Evolutionary conservation across 2,888 invertebrate species (phyloP).

Genomic region (Achlya flavicornis): DNA sequence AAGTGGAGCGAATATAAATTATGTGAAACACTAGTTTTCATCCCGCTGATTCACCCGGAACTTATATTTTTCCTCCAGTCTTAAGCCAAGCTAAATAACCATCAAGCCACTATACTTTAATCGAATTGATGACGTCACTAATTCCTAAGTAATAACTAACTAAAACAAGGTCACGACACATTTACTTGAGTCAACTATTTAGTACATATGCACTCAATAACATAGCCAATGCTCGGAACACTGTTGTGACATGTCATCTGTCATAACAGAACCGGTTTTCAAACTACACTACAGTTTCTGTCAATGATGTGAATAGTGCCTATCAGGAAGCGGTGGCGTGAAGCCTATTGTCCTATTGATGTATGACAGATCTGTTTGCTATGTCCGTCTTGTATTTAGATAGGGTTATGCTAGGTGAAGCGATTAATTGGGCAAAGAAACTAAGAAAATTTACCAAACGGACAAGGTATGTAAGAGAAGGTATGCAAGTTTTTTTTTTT

Average conservation of each 20-base stretch:
- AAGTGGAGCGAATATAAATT: not conserved
- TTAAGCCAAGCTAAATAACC: too few species aligned
- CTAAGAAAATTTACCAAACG: too few species aligned
- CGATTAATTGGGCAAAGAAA: too few species aligned
- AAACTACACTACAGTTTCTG: slow-evolving; percentile 5
- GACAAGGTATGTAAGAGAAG: too few species aligned
- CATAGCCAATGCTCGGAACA: slow-evolving; percentile 19
- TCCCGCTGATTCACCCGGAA: too few species aligned
- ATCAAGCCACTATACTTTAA: not conserved
- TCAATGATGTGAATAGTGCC: slow-evolving; percentile 2
- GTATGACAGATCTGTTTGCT: not conserved
- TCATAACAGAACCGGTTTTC: slow-evolving; percentile 21
- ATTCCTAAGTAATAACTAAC: not conserved
- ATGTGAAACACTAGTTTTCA: not conserved
- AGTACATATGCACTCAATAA: slow-evolving; percentile 14
- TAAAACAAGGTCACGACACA: slow-evolving; percentile 1
- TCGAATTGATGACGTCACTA: not conserved
- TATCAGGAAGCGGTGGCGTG: not conserved
- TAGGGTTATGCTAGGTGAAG: not conserved
- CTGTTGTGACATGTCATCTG: slow-evolving; percentile 28
- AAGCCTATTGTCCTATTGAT: not conserved
- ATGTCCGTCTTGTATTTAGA: not conserved
- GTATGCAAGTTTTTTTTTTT: too few species aligned
- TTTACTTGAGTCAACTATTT: not conserved
- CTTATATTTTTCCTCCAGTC: too few species aligned